A percentile compares a stretch with the other conserved stretches of the same genome.
Conservation (phyloP, 2,888 invertebrate genomes). For the Sminthurinus aureus region DNA sequence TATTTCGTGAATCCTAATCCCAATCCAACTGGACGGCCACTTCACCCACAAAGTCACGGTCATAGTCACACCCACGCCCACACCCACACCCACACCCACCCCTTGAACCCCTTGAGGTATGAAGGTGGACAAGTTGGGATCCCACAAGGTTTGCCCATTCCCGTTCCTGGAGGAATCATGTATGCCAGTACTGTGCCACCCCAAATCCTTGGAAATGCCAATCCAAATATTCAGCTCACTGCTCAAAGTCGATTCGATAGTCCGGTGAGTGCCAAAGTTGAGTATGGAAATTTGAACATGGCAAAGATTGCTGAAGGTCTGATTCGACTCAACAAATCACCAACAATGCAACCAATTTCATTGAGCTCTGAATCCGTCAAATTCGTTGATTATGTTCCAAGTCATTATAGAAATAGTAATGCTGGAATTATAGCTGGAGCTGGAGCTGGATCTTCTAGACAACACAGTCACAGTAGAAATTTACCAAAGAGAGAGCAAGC, state of each 20-base stretch:
- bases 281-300: slow-evolving; percentile 29
- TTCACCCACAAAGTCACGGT: slow-evolving; percentile 33
- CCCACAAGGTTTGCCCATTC: neutral
- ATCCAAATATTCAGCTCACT: neutral
- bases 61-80: neutral
- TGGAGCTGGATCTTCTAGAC: slow-evolving; percentile 34
- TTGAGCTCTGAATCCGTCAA: slow-evolving; percentile 43
- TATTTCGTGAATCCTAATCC: slow-evolving; percentile 49
- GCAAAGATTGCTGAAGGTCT: slow-evolving; percentile 34
- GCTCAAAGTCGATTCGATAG: neutral
- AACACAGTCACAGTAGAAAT: slow-evolving; percentile 54
- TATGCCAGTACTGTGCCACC: slow-evolving; percentile 53
- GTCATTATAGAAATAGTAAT: slow-evolving; percentile 15
- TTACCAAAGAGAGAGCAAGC: slow-evolving; percentile 55
- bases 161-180: slow-evolving; percentile 44
- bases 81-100: slow-evolving; percentile 18
- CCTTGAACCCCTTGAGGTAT: slow-evolving; percentile 50
- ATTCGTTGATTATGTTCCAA: slow-evolving; percentile 49
- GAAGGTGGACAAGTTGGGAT: slow-evolving; percentile 42
- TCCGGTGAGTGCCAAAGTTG: slow-evolving; percentile 14
- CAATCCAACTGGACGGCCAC: slow-evolving; percentile 44
- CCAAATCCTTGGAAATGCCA: neutral
- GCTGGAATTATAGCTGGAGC: neutral
- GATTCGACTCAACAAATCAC: slow-evolving; percentile 25
- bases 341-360: slow-evolving; percentile 26